phyloP scores from a whole-genome alignment of 2,888 invertebrate genomes.

The Andricus quercusramuli region DNA sequence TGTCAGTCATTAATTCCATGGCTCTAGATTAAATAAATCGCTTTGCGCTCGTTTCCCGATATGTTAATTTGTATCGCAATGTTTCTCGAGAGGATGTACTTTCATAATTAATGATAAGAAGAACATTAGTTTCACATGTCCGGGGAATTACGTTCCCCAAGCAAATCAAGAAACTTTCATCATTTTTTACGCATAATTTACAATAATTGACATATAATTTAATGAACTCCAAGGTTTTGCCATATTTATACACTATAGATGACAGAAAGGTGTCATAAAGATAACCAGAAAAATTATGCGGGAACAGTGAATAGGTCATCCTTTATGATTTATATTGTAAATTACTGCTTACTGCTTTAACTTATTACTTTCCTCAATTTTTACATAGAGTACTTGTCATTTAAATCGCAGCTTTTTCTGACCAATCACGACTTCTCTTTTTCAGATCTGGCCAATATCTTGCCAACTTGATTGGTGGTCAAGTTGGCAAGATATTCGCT shows the following conservation, averaged over 20 bases:
- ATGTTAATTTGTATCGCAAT: not conserved
- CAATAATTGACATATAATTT: conserved; percentile 8
- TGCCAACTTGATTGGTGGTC: no score
- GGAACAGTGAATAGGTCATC: conserved; percentile 1
- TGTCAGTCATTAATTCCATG: conserved; percentile 1
- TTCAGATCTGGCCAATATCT: no score
- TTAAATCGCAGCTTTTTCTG: not conserved
- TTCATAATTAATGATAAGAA: conserved; percentile 18
- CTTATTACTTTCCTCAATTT: conserved; percentile 4
- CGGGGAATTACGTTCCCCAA: not conserved
- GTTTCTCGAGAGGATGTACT: not conserved
- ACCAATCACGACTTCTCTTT: no score
- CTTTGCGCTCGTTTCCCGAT: not conserved
- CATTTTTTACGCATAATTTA: not conserved
- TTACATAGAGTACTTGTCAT: not conserved
- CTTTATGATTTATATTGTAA: not conserved
- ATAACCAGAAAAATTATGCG: conserved; percentile 21
- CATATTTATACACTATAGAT: not conserved
- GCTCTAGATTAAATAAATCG: conserved; percentile 1
- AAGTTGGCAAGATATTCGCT: no score
- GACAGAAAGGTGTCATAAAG: conserved; percentile 9
- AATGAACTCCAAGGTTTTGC: conserved; percentile 1
- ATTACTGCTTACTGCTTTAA: not conserved
- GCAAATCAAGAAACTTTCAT: conserved; percentile 2
- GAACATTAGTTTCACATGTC: not conserved